Percentiles rank a stretch among this genome's conserved stretches.
Evolutionary conservation across 2,888 invertebrate species (phyloP).

Genomic region (Patella caerulea): DNA sequence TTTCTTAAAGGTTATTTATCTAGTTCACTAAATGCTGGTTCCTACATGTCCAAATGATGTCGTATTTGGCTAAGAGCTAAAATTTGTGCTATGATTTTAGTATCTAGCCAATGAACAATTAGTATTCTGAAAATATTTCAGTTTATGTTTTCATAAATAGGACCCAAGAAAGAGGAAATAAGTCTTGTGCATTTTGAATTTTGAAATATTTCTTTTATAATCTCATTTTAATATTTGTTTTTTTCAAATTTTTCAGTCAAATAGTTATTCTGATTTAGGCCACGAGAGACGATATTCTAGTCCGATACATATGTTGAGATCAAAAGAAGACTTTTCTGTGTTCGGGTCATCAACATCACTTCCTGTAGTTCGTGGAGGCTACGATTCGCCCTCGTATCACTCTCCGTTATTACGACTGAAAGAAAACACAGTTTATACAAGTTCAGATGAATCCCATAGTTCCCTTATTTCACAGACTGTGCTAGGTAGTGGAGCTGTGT

Average conservation of each 20-base stretch:
- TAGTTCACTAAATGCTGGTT: too few species aligned
- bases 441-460: constrained; percentile 21
- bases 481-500: constrained; percentile 14
- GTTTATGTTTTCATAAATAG: too few species aligned
- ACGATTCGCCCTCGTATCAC: constrained; percentile 27
- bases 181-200: background rate
- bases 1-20: too few species aligned
- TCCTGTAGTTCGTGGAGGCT: constrained; percentile 23
- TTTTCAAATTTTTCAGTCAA: constrained; percentile 41
- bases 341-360: constrained; percentile 51
- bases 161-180: background rate
- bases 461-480: constrained; percentile 18
- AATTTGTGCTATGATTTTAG: too few species aligned
- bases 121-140: too few species aligned
- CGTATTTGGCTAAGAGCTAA: too few species aligned
- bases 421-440: constrained; percentile 7
- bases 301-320: constrained; percentile 46
- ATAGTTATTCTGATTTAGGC: constrained; percentile 45
- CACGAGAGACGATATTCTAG: constrained; percentile 50
- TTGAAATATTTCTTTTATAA: too few species aligned
- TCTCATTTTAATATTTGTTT: constrained; percentile 5
- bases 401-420: constrained; percentile 16
- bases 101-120: too few species aligned
- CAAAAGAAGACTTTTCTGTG: constrained; percentile 59
- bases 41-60: too few species aligned